A percentile compares a stretch with the other conserved stretches of the same genome.
Evolutionary conservation across 2,797 vertebrate species (phyloP).

Genomic region (Peromyscus melanophrys): DNA sequence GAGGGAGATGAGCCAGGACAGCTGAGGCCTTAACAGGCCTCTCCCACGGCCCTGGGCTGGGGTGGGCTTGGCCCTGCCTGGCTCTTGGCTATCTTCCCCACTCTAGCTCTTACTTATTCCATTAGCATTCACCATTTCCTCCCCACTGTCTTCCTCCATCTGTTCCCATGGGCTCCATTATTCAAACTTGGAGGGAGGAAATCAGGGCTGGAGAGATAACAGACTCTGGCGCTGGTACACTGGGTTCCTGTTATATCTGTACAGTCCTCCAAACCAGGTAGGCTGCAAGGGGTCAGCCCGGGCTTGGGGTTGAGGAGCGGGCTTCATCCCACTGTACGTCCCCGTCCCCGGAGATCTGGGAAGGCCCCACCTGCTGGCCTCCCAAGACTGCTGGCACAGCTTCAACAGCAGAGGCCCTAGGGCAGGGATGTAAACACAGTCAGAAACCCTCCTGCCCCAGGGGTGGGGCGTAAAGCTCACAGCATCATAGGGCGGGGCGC

Average conservation of each 20-base stretch:
- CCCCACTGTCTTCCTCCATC: constrained; percentile 31
- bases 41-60: not conserved
- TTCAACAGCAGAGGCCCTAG: constrained; percentile 50
- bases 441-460: constrained; percentile 8
- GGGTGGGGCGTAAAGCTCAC: not conserved
- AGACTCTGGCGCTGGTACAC: not conserved
- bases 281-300: not conserved
- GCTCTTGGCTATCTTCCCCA: not conserved
- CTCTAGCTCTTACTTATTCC: not conserved
- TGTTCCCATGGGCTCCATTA: constrained; percentile 63
- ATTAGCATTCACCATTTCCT: not conserved
- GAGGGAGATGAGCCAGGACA: not conserved
- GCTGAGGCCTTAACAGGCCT: not conserved
- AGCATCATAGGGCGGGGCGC: not conserved
- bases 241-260: not conserved
- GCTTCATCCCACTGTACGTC: not conserved
- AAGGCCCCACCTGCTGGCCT: not conserved
- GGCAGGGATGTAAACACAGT: constrained; percentile 47
- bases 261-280: not conserved
- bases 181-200: constrained; percentile 34
- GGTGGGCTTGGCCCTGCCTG: not conserved
- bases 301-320: not conserved
- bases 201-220: constrained; percentile 12
- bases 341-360: not conserved
- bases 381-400: constrained; percentile 15